Percentiles rank a stretch among this genome's conserved stretches.
These are phyloP conservation scores for Podilymbus podiceps DNA, from an alignment of 2,113 vertebrate genomes.

Conservation along the genomic window DNA sequence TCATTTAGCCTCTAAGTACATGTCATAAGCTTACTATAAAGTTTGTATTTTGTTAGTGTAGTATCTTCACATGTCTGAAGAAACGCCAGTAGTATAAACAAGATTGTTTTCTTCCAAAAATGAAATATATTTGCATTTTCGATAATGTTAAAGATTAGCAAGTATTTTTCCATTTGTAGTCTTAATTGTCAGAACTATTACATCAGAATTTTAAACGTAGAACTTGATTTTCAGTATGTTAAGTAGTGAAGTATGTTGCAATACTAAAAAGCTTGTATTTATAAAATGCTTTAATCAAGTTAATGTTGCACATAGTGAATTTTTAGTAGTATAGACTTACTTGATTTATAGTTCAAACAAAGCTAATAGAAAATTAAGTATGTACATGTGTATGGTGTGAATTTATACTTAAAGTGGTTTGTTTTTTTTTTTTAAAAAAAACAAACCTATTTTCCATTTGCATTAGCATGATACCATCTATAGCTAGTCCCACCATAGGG, in stretches of 20 bases:
- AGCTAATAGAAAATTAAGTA: slow-evolving; percentile 9
- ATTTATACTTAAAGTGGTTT: slow-evolving; percentile 66
- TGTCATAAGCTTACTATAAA: slow-evolving; percentile 70
- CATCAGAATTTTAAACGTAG: slow-evolving; percentile 68
- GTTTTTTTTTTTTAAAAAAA: not conserved
- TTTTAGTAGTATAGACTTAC: slow-evolving; percentile 62
- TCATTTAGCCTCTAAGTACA: slow-evolving; percentile 63
- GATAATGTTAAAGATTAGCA: slow-evolving; percentile 67
- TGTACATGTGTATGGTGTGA: slow-evolving; percentile 52
- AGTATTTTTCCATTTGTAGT: slow-evolving; percentile 77
- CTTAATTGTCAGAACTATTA: slow-evolving; percentile 66
- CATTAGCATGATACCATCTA: slow-evolving; percentile 70
- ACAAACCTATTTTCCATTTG: slow-evolving; percentile 53
- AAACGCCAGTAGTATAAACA: slow-evolving; percentile 52
- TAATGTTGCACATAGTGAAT: slow-evolving; percentile 68
- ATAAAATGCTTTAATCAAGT: slow-evolving; percentile 73
- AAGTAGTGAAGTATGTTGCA: slow-evolving; percentile 69
- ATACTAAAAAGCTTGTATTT: slow-evolving; percentile 75
- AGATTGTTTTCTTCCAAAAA: slow-evolving; percentile 65
- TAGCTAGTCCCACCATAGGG: slow-evolving; percentile 69
- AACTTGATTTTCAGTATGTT: slow-evolving; percentile 69
- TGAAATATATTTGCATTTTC: slow-evolving; percentile 75
- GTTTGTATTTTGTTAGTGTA: slow-evolving; percentile 68
- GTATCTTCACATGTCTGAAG: slow-evolving; percentile 55
- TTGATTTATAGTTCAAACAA: slow-evolving; percentile 69